Conservation (phyloP, 1,140 invertebrate genomes). For the Drosophila ironensis region DNA sequence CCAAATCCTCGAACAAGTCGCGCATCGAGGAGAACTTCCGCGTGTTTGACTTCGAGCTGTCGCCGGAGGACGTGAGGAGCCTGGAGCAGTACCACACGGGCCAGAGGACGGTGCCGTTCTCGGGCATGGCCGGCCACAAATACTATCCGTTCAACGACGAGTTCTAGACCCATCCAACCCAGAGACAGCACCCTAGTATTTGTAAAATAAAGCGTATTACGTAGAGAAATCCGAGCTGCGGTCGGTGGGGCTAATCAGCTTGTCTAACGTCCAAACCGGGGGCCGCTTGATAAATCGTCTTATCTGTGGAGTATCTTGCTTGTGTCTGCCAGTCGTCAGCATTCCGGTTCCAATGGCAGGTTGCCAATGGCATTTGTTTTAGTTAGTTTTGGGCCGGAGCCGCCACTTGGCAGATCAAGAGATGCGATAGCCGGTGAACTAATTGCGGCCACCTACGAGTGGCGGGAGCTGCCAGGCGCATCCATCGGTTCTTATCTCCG, state of each 20-base stretch:
- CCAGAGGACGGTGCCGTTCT: conserved; percentile 83
- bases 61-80: conserved; percentile 84
- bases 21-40: conserved; percentile 89
- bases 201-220: conserved; percentile 44
- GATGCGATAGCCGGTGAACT: conserved; percentile 2
- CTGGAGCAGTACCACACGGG: conserved; percentile 86
- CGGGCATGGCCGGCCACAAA: conserved; percentile 82
- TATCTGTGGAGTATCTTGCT: conserved; percentile 38
- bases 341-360: neutral
- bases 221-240: conserved; percentile 15
- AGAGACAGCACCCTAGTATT: conserved; percentile 21
- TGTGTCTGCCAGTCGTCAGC: conserved; percentile 13
- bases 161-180: conserved; percentile 30
- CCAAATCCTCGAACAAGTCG: conserved; percentile 88
- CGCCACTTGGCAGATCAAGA: too few relatives aligned
- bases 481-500: conserved; percentile 59
- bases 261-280: conserved; percentile 47
- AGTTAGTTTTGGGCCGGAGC: too few relatives aligned
- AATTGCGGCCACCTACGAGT: neutral
- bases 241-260: conserved; percentile 27
- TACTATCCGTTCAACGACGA: conserved; percentile 85
- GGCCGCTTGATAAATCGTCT: conserved; percentile 45
- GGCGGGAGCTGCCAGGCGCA: conserved; percentile 24
- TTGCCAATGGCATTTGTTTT: too few relatives aligned
- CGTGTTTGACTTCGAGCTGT: conserved; percentile 88